phyloP scores from a whole-genome alignment of 2,113 vertebrate genomes.

The Dasyornis broadbenti region DNA sequence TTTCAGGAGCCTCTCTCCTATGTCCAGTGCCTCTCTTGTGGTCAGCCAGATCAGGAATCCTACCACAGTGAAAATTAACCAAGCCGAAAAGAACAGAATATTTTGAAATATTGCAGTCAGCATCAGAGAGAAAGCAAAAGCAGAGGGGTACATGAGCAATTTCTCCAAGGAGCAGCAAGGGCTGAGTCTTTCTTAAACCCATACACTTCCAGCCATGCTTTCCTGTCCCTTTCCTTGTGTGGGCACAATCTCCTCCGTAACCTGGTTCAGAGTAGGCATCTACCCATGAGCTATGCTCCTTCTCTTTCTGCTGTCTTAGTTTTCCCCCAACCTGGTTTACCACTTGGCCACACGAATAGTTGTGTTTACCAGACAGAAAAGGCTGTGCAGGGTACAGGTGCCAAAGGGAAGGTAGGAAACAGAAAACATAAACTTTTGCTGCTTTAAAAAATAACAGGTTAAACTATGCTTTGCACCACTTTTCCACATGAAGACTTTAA shows the following conservation, averaged over 20 bases:
- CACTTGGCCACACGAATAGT: neutral
- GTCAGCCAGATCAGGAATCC: neutral
- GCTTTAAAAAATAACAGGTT: neutral
- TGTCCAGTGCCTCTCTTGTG: fast-evolving
- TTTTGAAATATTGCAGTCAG: neutral
- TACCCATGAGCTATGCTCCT: neutral
- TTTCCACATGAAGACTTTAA: neutral
- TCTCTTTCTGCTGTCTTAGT: neutral
- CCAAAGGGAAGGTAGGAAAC: neutral
- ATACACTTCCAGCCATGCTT: neutral
- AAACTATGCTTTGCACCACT: neutral
- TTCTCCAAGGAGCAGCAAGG: neutral
- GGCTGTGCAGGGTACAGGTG: neutral
- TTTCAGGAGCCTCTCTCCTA: neutral
- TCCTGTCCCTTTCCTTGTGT: neutral
- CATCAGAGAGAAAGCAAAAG: neutral
- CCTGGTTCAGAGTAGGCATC: neutral
- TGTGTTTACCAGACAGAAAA: neutral
- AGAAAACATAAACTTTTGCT: neutral
- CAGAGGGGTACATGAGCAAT: neutral
- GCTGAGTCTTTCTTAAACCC: neutral
- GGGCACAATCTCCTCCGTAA: neutral
- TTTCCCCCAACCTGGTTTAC: neutral
- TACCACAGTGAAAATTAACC: neutral
- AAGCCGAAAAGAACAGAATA: neutral